Evolutionary conservation across 2,797 vertebrate genomes (phyloP).

Genomic region (Pyrrhura leucotis): DNA sequence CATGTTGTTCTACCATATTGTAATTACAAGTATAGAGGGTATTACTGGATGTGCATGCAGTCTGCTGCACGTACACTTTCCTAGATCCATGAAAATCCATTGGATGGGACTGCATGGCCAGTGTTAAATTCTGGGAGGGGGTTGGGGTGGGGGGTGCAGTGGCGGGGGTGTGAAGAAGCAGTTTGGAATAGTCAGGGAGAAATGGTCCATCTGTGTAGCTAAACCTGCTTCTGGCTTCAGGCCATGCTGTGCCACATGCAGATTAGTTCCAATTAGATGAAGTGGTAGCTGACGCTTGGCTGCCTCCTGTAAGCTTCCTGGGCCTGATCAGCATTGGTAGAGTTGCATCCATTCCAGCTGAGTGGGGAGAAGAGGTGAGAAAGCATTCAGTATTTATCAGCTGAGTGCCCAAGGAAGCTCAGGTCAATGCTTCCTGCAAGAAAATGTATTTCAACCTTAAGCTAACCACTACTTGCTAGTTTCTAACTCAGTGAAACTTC

Average conservation of each 20-base stretch:
- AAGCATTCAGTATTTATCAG: not conserved
- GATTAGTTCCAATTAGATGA: slow-evolving; percentile 43
- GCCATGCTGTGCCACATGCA: not conserved
- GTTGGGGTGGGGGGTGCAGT: not conserved
- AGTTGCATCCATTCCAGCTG: not conserved
- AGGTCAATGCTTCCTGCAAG: not conserved
- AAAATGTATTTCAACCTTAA: not conserved
- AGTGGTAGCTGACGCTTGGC: slow-evolving; percentile 47
- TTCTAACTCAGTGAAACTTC: not conserved
- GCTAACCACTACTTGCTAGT: not conserved
- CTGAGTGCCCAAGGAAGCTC: not conserved
- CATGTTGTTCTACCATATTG: not conserved
- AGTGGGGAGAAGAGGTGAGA: not conserved
- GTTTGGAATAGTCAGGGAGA: not conserved
- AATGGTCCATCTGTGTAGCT: not conserved
- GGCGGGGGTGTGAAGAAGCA: not conserved
- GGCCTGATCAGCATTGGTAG: not conserved
- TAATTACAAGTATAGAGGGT: not conserved
- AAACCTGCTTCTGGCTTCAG: slow-evolving; percentile 18
- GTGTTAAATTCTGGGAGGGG: not conserved
- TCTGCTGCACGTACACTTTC: not conserved
- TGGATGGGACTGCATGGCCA: not conserved
- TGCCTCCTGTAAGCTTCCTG: slow-evolving; percentile 22
- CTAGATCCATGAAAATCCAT: not conserved
- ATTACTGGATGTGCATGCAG: not conserved